phyloP scores from a whole-genome alignment of 1,140 invertebrate species.

The Drosophila sp. region DNA sequence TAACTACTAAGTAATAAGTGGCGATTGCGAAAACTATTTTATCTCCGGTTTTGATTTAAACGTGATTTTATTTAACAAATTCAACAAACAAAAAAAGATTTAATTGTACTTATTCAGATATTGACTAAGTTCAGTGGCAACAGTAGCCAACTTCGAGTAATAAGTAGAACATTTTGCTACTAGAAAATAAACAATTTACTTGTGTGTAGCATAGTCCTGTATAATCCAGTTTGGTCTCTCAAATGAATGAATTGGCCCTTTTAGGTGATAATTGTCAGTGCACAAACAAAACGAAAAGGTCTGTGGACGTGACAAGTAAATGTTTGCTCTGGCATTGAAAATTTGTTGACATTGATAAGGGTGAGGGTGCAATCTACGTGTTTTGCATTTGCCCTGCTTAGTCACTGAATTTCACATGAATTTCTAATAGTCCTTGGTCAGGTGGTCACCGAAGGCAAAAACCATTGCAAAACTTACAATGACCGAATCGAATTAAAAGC shows the following conservation, averaged over 20 bases:
- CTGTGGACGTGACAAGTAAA: not conserved
- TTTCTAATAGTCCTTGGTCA: not conserved
- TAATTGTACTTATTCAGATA: too few relatives aligned
- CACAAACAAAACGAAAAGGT: not conserved
- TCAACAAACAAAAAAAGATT: too few relatives aligned
- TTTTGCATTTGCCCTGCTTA: not conserved
- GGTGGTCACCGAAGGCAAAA: not conserved
- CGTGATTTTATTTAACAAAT: too few relatives aligned
- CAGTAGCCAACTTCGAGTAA: too few relatives aligned
- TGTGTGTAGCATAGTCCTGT: not conserved
- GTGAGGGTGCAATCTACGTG: not conserved
- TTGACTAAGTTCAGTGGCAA: too few relatives aligned
- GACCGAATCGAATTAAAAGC: not conserved
- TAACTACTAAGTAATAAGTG: too few relatives aligned
- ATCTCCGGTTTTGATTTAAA: too few relatives aligned
- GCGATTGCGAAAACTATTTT: too few relatives aligned
- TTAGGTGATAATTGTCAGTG: not conserved
- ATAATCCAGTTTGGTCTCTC: too few relatives aligned
- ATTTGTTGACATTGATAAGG: constrained; percentile 1
- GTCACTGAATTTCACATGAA: not conserved
- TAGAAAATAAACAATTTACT: too few relatives aligned
- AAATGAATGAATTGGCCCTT: too few relatives aligned
- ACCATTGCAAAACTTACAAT: not conserved
- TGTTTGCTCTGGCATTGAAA: not conserved
- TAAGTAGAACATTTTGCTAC: too few relatives aligned